These are phyloP conservation scores for Rhegmatorhina hoffmannsi DNA, from an alignment of 2,113 vertebrate species.

Conservation along the genomic window DNA sequence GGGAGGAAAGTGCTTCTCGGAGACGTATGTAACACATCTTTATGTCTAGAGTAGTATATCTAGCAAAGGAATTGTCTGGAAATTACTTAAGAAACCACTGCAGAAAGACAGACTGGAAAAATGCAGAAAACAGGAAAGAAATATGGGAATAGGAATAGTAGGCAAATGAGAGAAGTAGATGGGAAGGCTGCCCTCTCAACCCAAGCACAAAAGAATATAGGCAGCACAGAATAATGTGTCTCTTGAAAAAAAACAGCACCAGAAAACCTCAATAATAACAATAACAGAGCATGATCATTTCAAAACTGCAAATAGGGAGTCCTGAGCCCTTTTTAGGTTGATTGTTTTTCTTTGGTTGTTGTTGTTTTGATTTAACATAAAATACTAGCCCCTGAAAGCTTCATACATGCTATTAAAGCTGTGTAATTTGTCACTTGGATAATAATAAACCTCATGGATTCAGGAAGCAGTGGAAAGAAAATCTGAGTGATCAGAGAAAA, in stretches of 20 bases:
- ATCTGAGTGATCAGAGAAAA: background rate
- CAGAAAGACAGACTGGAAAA: background rate
- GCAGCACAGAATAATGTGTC: background rate
- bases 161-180: background rate
- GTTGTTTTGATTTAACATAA: background rate
- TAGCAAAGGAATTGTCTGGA: background rate
- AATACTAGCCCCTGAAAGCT: background rate
- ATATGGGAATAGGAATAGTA: background rate
- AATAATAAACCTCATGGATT: background rate
- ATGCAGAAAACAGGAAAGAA: background rate
- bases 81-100: background rate
- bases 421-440: background rate
- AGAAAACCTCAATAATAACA: background rate
- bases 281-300: background rate
- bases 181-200: background rate
- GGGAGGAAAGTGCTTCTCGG: background rate
- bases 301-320: background rate
- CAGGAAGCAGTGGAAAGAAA: background rate
- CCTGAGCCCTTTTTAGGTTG: background rate
- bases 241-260: background rate
- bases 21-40: background rate
- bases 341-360: background rate
- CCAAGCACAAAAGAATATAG: background rate
- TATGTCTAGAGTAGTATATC: background rate
- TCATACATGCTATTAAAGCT: background rate